Evolutionary conservation across 1,140 invertebrate genomes (phyloP), one percentile per base, ranked within the genome.

Genomic region (Holotrichia oblita): DNA sequence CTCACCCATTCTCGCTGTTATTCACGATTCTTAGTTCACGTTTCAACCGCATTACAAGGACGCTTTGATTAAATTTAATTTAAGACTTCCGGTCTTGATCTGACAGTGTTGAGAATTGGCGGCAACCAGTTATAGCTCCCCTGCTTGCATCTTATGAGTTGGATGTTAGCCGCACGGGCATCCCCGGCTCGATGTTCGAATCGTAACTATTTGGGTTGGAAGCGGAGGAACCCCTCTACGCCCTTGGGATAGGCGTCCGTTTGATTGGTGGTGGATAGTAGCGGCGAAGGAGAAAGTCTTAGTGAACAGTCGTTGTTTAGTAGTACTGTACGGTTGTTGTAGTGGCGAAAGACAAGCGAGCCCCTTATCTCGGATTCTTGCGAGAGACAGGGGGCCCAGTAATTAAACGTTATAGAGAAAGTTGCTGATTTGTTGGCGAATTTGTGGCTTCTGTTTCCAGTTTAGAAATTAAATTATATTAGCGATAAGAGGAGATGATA

Each of bases 1-100:
- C 48, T 55, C 48, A 55, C 14, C 14, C 48, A 14, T 7, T n/a
- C 14, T 17, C 14, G 17, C 48, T 6, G 14, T 55, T 55, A 55
- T 55, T 55, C 48, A 55, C 48, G 48, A 55, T 55, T 55, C 48
- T 55, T 55, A 55, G 48, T 55, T 17, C 48, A 14, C n/a, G 48
- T 17, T 55, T 17, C 2, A 34, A 69, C 61, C 61, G 61, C 61
- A 69, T 69, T 69, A 69, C 61, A 69, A 69, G 61, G 61, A 34
- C 61, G 61, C 22, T 69, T 69, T 69, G 61, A 69, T 69, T 69
- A 69, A 69, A 69, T 69, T 69, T 69, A 69, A 69, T 69, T 69
- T 69, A 69, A 69, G 61, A 69, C 61, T 69, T 69, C 48, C 48
- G 48, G 48, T 55, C 61, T 69, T 34, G 61, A 69, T 69, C 61